Conservation (phyloP, 2,888 invertebrate species). For the Monochamus alternatus region DNA sequence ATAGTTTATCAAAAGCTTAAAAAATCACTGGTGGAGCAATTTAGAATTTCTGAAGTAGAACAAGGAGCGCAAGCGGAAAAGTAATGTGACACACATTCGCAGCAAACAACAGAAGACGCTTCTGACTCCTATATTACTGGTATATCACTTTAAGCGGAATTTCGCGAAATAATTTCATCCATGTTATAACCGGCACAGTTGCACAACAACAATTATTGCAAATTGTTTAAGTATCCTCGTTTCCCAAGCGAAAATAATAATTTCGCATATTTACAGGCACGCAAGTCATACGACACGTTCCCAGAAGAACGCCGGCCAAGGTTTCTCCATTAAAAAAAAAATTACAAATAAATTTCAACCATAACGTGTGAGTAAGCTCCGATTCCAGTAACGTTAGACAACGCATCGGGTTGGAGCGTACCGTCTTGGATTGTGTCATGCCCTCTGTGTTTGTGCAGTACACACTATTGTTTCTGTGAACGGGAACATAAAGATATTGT, state of each 20-base stretch:
- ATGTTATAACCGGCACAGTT: neutral
- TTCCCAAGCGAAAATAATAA: conserved; percentile 1
- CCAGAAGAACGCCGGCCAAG: conserved; percentile 16
- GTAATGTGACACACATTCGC: too few relatives aligned
- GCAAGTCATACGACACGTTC: conserved; percentile 24
- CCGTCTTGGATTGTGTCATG: conserved; percentile 20
- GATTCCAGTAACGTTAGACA: conserved; percentile 25
- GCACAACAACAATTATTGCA: neutral
- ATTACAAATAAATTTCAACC: conserved; percentile 24
- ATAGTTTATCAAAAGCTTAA: too few relatives aligned
- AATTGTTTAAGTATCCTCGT: conserved; percentile 9
- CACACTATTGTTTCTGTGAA: conserved; percentile 13
- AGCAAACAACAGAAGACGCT: too few relatives aligned
- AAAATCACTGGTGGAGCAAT: too few relatives aligned
- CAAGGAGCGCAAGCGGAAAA: too few relatives aligned
- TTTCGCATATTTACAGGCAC: conserved; percentile 9
- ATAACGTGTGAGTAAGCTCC: conserved; percentile 22
- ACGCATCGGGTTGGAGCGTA: neutral
- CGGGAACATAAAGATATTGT: conserved; percentile 20
- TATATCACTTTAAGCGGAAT: neutral
- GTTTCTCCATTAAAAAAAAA: conserved; percentile 14
- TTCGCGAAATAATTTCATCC: neutral
- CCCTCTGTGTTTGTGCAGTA: conserved; percentile 12
- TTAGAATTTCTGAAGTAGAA: too few relatives aligned
- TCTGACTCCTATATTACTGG: neutral